Evolutionary conservation across 2,113 vertebrate species (phyloP).

Genomic region (Mionectes macconnelli): DNA sequence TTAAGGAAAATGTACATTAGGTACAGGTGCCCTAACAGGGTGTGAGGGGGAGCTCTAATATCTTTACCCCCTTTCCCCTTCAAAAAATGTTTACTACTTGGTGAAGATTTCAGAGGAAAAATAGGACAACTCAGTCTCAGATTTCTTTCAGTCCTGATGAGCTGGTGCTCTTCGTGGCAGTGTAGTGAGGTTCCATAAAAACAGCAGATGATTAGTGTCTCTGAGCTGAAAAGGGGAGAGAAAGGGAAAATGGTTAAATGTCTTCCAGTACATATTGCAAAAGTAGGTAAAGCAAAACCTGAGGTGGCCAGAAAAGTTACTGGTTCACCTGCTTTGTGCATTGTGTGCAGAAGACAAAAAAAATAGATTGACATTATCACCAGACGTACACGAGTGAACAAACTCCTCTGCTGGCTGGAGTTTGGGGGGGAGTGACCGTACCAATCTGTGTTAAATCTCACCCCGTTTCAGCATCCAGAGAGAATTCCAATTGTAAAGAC

Average conservation of each 20-base stretch:
- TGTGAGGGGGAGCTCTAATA: background rate
- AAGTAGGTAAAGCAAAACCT: constrained; percentile 41
- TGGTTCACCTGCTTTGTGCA: constrained; percentile 14
- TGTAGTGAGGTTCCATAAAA: constrained; percentile 72
- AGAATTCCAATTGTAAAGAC: background rate
- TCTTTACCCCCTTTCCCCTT: constrained; percentile 15
- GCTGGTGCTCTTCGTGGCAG: constrained; percentile 73
- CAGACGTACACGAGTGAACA: constrained; percentile 21
- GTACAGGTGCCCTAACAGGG: constrained; percentile 64
- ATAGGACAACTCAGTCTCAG: constrained; percentile 76
- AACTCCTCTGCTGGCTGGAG: background rate
- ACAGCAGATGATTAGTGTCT: constrained; percentile 88
- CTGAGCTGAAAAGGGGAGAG: constrained; percentile 83
- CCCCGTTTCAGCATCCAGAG: constrained; percentile 47
- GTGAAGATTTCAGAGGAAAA: constrained; percentile 73
- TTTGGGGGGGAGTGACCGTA: background rate
- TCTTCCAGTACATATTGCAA: constrained; percentile 27
- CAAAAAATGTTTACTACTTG: constrained; percentile 63
- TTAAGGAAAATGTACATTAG: constrained; percentile 73
- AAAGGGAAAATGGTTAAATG: constrained; percentile 69
- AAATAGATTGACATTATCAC: background rate
- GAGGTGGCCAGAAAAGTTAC: constrained; percentile 1
- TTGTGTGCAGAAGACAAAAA: background rate
- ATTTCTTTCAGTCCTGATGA: constrained; percentile 71
- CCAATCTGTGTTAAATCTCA: constrained; percentile 7